These are phyloP conservation scores for Agapornis roseicollis DNA, from an alignment of 2,113 vertebrate species.

Conservation along the genomic window DNA sequence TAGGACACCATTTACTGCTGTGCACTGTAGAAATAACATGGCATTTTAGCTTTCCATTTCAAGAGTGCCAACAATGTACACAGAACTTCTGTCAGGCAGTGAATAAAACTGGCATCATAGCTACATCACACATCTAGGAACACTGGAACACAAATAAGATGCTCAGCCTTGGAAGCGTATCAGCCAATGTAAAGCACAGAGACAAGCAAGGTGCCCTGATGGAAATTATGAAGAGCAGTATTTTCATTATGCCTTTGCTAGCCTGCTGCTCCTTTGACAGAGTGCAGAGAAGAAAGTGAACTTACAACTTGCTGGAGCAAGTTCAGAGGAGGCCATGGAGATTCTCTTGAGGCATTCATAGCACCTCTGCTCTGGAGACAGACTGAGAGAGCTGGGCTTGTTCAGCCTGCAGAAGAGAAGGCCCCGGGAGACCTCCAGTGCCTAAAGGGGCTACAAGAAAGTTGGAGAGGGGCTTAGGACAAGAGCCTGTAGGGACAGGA, in stretches of 20 bases:
- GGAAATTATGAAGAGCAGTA: background rate
- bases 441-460: background rate
- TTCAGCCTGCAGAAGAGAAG: too few species aligned
- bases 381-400: background rate
- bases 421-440: too few species aligned
- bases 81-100: background rate
- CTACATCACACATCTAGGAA: background rate
- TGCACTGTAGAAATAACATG: fast-evolving
- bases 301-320: background rate
- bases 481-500: background rate
- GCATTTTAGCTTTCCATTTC: background rate
- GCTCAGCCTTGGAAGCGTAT: background rate
- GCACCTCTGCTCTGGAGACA: background rate
- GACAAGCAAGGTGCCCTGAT: background rate
- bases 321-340: background rate
- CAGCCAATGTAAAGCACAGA: background rate
- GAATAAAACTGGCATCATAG: background rate
- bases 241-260: background rate
- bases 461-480: background rate
- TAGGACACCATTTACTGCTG: background rate
- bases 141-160: background rate
- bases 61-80: background rate
- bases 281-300: background rate
- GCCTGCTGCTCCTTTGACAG: background rate
- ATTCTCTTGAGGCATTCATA: background rate